Conservation (phyloP, 1,140 invertebrate genomes). For the Aporrectodea caliginosa region DNA sequence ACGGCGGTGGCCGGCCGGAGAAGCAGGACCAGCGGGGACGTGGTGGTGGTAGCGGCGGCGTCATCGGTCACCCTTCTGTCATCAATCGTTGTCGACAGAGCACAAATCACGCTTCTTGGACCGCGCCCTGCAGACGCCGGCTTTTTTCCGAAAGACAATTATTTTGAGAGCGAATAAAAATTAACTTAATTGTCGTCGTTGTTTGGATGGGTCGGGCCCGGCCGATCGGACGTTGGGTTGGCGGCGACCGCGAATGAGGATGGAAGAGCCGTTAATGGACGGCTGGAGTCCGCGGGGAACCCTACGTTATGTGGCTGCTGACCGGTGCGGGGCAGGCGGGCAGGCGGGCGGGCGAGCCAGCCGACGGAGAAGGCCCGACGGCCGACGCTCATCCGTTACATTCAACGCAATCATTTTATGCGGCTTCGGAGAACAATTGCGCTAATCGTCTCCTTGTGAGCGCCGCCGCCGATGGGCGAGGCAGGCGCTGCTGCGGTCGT, state of each 20-base stretch:
- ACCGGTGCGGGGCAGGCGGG: too few relatives aligned
- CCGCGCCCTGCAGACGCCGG: too few relatives aligned
- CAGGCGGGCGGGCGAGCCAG: too few relatives aligned
- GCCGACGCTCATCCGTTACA: background rate
- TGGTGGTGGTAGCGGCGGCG: background rate
- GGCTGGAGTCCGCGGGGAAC: background rate
- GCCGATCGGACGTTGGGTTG: too few relatives aligned
- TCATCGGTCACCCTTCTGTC: background rate
- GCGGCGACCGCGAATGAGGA: slow-evolving; percentile 1
- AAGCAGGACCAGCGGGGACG: too few relatives aligned
- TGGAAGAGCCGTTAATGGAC: background rate
- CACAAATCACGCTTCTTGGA: background rate
- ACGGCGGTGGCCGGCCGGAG: background rate
- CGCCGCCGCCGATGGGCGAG: background rate
- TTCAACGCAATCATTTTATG: background rate
- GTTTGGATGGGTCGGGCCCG: background rate
- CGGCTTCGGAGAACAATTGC: background rate
- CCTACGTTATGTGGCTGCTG: background rate
- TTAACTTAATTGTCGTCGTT: background rate
- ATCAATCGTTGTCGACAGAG: background rate
- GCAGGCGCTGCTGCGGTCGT: background rate
- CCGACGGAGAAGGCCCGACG: too few relatives aligned
- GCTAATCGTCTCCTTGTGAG: background rate
- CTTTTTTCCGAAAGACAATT: too few relatives aligned
- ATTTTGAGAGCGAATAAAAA: background rate